Evolutionary conservation across 2,113 vertebrate species (phyloP), one percentile per base, ranked within the genome.

Genomic region (Corydoras maculifer): DNA sequence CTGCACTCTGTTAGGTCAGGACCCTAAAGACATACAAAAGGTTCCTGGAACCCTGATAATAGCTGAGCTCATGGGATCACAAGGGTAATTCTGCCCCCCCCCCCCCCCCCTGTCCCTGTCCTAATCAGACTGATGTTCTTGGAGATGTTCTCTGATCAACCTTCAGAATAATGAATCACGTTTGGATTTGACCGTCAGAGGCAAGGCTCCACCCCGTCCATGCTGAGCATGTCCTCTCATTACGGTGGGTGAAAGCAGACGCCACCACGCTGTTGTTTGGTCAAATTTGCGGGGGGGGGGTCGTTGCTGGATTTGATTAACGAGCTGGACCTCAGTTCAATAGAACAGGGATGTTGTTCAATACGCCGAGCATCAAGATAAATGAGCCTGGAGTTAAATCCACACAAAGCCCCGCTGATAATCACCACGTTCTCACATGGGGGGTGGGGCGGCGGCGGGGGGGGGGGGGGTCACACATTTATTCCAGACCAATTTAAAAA

Each of bases 361-460:
- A 66, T 32, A 8, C 13, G 5, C 48, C 30, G 31, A 11, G 18
- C 48, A 51, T 13, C 10, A 51, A 53, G 58, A 59, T 66, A 9
- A 66, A 73, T 60, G 49, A 31, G 48, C 32, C 29, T 9, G 4
- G 31, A 9, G 51, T 53, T 63, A 51, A 71, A 65, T 72, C 55
- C 63, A 51, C 55, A 51, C 48, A 59, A 65, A 59, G 10, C 50
- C 55, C 55, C 12, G 18, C 43, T 59, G 55, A n/a, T 73, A 58
- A 73, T 65, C 55, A 60, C 18, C 18, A 25, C 18, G 62, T 49
- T 8, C 25, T 13, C 43, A 14, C 60, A 18, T n/a, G 10, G 32
- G 43, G 12, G 62, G 59, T 14, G 6, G 30, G 29, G 59, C 25
- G 35, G 64, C 62, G 49, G 10, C 9, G 18, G 18, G 18, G 18